These are phyloP conservation scores for Champsocephalus gunnari DNA, from an alignment of 2,797 vertebrate genomes.

Conservation along the genomic window DNA sequence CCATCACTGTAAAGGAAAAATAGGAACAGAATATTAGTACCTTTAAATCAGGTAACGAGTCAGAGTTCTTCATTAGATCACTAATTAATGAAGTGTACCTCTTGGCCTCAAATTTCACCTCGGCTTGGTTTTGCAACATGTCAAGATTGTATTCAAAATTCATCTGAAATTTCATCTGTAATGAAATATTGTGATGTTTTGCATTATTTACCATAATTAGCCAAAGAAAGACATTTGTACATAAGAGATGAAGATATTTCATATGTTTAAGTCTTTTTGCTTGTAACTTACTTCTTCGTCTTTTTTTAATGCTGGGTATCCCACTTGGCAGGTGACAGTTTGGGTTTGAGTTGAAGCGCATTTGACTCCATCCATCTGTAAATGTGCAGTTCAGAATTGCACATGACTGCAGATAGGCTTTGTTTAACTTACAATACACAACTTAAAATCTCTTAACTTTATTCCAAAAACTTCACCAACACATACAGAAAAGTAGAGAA, in stretches of 20 bases:
- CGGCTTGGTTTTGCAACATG: constrained; percentile 82
- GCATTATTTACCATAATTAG: neutral
- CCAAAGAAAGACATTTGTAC: neutral
- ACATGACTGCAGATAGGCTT: neutral
- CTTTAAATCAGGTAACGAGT: neutral
- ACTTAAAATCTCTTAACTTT: neutral
- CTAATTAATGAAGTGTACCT: constrained; percentile 80
- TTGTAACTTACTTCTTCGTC: constrained; percentile 81
- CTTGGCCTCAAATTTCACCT: constrained; percentile 83
- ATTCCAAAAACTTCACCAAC: neutral
- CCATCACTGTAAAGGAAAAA: constrained; percentile 84
- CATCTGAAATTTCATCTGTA: constrained; percentile 88
- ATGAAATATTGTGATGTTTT: constrained; percentile 12
- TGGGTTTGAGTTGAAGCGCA: constrained; percentile 83
- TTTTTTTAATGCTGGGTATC: constrained; percentile 87
- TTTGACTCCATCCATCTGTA: constrained; percentile 88
- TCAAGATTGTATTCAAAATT: constrained; percentile 91
- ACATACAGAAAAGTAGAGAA: neutral
- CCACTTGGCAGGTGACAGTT: constrained; percentile 87
- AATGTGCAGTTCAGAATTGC: constrained; percentile 28
- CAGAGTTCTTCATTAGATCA: neutral
- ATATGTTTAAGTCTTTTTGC: neutral
- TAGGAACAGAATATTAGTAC: constrained; percentile 9
- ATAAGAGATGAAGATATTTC: neutral
- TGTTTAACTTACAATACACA: neutral